Evolutionary conservation across 2,113 vertebrate genomes (phyloP), one percentile per base, ranked within the genome.

Genomic region (Charina bottae): DNA sequence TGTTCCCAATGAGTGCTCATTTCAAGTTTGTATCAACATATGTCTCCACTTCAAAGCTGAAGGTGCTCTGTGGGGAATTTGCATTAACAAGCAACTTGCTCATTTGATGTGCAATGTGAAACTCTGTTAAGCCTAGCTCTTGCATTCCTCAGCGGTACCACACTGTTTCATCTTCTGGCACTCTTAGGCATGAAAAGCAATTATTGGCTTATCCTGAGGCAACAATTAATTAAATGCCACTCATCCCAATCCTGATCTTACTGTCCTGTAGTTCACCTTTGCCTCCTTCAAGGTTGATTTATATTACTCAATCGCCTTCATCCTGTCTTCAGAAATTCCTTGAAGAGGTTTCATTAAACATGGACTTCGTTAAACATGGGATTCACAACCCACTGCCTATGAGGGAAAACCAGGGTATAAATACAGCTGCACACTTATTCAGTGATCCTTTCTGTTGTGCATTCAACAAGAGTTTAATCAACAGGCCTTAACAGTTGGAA

Each of bases 181-280:
- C 56, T 21, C 91, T 37, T 15, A 88, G 37, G 46, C 42, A 53
- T 83, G 55, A 89, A 58, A 23, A 13, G 68, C 91, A 92, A 88
- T 62, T 89, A 84, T 58, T 62, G 42, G 68, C 12, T 83, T 8
- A 58, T 92, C 91, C 68, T 54, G 68, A 92, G 86, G 91, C 72
- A 89, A 92, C 28, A 60, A 46, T 88, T 84, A 88, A 89, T 83
- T 83, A 92, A 83, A 83, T 62, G 68, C 28, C 7, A 12, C 28
- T 88, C 55, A 88, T 89, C 91, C 56, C 11, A 78, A 21, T 33
- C 72, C 55, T 89, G 54, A 88, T 83, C 54, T 28, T 58, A 3
- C 54, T 91, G 86, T 55, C 91, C 62, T 24, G 12, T 8, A 56
- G 83, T 88, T 92, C 87, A 92, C 87, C 72, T 92, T 46, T 62